phyloP scores from a whole-genome alignment of 64 coral and sea anemone species.

The Actinia tenebrosa region DNA sequence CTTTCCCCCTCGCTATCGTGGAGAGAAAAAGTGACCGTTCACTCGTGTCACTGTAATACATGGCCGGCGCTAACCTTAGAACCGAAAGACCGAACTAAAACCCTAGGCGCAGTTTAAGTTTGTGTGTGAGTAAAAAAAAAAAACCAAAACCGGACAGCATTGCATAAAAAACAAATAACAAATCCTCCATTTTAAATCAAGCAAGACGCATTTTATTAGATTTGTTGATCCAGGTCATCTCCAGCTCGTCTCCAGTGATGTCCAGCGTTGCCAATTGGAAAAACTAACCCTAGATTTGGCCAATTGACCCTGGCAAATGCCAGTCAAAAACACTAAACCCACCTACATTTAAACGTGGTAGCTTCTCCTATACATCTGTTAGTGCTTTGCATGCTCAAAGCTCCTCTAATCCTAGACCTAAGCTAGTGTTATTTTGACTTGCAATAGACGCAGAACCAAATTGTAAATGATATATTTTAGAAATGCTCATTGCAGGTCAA shows the following conservation, averaged over 20 bases:
- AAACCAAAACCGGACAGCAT: background rate
- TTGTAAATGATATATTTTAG: background rate
- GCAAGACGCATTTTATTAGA: background rate
- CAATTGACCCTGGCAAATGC: background rate
- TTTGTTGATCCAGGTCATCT: background rate
- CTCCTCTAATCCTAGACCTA: background rate
- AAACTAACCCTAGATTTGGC: background rate
- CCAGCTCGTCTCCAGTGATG: background rate
- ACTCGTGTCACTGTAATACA: background rate
- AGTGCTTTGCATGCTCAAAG: background rate
- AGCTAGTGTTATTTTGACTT: background rate
- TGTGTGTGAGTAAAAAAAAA: background rate
- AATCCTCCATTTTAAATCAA: background rate
- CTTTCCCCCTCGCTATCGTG: too few species aligned
- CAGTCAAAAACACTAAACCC: background rate
- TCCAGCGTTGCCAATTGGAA: background rate
- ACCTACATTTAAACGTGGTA: background rate
- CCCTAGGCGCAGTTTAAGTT: background rate
- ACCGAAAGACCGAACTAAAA: background rate
- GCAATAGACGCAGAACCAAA: background rate
- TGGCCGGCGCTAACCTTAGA: background rate
- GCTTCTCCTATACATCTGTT: background rate
- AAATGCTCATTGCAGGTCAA: background rate
- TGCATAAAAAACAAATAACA: background rate
- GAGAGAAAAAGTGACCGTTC: background rate